Evolutionary conservation across 2,113 vertebrate genomes (phyloP).

Genomic region (Actenoides lindsayi): DNA sequence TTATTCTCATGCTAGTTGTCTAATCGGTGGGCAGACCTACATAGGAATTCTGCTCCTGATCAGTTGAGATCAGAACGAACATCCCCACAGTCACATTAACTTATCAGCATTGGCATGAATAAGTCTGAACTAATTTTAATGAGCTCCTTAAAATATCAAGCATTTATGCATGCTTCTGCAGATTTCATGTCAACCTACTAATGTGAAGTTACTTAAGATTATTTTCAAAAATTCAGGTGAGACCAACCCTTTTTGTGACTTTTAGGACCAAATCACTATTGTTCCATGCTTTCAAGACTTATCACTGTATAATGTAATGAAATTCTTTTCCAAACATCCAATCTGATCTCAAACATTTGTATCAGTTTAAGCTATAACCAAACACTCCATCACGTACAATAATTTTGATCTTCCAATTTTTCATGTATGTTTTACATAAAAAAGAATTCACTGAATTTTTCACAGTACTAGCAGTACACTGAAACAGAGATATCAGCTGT

Average conservation of each 20-base stretch:
- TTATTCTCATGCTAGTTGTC: neutral
- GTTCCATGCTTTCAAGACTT: neutral
- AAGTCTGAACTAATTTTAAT: neutral
- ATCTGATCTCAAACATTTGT: neutral
- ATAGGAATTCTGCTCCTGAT: neutral
- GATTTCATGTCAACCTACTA: neutral
- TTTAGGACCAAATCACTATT: neutral
- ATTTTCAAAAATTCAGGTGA: neutral
- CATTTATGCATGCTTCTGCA: neutral
- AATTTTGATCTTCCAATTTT: neutral
- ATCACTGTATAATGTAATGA: neutral
- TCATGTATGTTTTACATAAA: neutral
- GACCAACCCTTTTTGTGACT: neutral
- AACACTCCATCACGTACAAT: neutral
- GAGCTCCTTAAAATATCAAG: neutral
- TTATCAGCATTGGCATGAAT: neutral
- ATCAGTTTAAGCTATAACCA: neutral
- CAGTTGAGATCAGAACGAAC: neutral
- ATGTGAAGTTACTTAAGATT: neutral
- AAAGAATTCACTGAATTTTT: neutral
- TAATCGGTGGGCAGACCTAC: neutral
- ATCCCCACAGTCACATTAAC: neutral
- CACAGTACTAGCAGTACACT: neutral
- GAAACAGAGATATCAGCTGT: neutral
- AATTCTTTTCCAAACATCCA: neutral